Base-by-base conservation (phyloP, 2,113 vertebrate species). In the Dascyllus trimaculatus region DNA sequence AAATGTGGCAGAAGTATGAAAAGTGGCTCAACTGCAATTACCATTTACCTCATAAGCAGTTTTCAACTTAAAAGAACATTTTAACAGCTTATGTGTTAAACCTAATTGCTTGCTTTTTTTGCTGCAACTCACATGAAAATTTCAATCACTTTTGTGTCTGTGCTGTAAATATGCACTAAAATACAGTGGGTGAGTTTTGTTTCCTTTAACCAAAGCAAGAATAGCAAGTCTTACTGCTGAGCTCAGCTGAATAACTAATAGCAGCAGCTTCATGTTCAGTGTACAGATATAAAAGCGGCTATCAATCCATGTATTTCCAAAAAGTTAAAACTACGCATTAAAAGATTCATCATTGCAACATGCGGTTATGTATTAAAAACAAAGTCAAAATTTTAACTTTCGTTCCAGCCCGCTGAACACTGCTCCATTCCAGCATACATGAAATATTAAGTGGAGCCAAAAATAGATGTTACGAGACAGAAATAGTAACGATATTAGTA, bases 341-440 rank as follows among this genome's bases (percentile, higher is more conserved):
- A 29, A 40, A 40, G 38, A 43, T 43, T 15, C 40, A 43, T 43
- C 15, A 3, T 43, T 43, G 40, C 15, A 43, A 43, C 15, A 43
- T 43, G 3, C 40, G 2, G 13, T 43, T 43, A 43, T 15, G 32
- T 35, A 9, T 29, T 29, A 29, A 29, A 29, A 29, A 29, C 3
- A 5, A 29, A 29, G 26, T 29, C 3, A n/a, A n/a, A n/a, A n/a
- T n/a, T n/a, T n/a, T 29, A 29, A 29, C 26, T 29, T 29, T 29
- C 2, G 26, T 29, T 5, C 26, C 3, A 29, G 26, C 3, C 64
- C n/a, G n/a, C n/a, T n/a, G 35, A 35, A 35, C 13, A 40, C 9
- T 11, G 11, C 40, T 43, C 40, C 49, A 63, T 5, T 57, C 62
- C 18, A 66, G 19, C 25, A 46, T 45, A 29, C 52, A 62, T 71